These are phyloP conservation scores for Bicyclus anynana DNA, from an alignment of 1,140 invertebrate species.

Conservation along the genomic window DNA sequence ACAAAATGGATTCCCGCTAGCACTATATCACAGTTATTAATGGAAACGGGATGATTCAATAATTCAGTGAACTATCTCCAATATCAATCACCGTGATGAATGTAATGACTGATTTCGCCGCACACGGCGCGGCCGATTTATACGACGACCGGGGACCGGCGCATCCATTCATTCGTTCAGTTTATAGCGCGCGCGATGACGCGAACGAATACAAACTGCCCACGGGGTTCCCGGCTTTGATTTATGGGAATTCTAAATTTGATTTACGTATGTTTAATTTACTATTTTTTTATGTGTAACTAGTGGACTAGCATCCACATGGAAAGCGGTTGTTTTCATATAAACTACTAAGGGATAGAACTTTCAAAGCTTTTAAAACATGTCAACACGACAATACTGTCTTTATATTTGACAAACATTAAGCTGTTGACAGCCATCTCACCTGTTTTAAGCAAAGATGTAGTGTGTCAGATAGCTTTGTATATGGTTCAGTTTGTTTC, in stretches of 20 bases:
- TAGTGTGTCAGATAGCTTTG: too few relatives aligned
- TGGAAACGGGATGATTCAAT: slow-evolving; percentile 12
- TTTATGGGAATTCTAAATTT: neutral
- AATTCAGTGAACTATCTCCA: slow-evolving; percentile 13
- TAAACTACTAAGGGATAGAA: too few relatives aligned
- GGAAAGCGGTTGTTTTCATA: too few relatives aligned
- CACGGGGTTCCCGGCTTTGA: neutral
- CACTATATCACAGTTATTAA: slow-evolving; percentile 18
- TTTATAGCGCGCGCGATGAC: slow-evolving; percentile 4
- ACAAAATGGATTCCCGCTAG: neutral
- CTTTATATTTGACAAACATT: too few relatives aligned
- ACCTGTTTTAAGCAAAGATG: too few relatives aligned
- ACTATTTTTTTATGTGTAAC: too few relatives aligned
- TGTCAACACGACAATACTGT: too few relatives aligned
- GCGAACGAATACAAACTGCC: neutral
- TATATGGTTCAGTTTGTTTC: too few relatives aligned
- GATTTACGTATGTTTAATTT: neutral
- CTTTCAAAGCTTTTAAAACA: too few relatives aligned
- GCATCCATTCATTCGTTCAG: slow-evolving; percentile 6
- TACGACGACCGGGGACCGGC: neutral
- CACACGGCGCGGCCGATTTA: slow-evolving; percentile 6
- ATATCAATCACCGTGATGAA: slow-evolving; percentile 14
- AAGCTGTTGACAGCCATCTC: too few relatives aligned
- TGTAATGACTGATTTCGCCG: slow-evolving; percentile 11
- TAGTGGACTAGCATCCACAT: too few relatives aligned